A percentile compares a stretch with the other conserved stretches of the same genome.
phyloP scores from a whole-genome alignment of 2,113 vertebrate species.

The Lophotis ruficrista region DNA sequence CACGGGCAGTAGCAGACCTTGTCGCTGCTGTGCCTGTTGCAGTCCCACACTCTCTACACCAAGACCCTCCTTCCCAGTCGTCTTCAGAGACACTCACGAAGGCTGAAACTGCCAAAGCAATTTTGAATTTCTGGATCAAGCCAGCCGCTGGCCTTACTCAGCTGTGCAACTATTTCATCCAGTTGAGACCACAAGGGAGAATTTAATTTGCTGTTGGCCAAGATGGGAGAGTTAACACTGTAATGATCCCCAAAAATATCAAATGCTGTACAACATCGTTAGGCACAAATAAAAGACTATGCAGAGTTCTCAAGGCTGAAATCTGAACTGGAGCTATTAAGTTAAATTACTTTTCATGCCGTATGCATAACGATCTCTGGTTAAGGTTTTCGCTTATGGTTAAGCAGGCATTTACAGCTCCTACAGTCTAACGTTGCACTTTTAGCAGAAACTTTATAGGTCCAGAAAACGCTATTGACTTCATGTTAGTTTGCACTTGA shows the following conservation, averaged over 20 bases:
- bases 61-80: background rate
- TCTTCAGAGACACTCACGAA: background rate
- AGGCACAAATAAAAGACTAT: background rate
- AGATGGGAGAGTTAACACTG: background rate
- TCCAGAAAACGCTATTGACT: background rate
- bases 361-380: background rate
- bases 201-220: constrained; percentile 50
- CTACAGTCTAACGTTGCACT: background rate
- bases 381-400: background rate
- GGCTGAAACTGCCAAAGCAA: background rate
- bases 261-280: background rate
- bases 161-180: background rate
- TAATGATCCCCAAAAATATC: constrained; percentile 8
- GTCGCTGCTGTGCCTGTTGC: accelerated
- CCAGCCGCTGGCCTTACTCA: background rate
- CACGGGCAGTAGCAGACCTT: background rate
- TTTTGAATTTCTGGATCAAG: background rate
- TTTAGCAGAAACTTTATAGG: background rate
- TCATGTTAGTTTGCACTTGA: background rate
- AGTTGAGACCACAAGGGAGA: constrained; percentile 11
- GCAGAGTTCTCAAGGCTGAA: constrained; percentile 13
- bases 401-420: background rate
- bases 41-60: background rate
- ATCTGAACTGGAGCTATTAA: constrained; percentile 29
- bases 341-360: constrained; percentile 12